Percentiles rank a stretch among this genome's conserved stretches.
Conservation (phyloP, 2,888 invertebrate genomes). For the Athalia circularis region DNA sequence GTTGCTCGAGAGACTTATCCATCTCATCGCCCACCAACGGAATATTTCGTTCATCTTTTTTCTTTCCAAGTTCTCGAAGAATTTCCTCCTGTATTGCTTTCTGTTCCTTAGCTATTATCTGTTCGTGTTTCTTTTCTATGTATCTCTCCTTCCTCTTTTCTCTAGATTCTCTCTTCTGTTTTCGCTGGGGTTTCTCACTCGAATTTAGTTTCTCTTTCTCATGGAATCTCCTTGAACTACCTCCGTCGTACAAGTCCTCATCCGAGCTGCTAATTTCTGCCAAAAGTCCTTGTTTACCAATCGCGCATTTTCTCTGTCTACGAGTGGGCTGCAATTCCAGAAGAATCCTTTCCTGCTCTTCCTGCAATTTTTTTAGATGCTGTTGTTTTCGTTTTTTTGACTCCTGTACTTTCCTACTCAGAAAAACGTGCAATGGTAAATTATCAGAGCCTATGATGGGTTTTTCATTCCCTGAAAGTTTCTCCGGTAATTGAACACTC, state of each 20-base stretch:
- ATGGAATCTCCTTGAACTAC: slow-evolving; percentile 58
- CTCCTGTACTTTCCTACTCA: slow-evolving; percentile 69
- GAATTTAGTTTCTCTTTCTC: slow-evolving; percentile 56
- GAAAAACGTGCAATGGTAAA: slow-evolving; percentile 68
- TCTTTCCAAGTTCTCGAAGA: slow-evolving; percentile 67
- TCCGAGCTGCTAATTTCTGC: slow-evolving; percentile 79
- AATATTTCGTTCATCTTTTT: slow-evolving; percentile 55
- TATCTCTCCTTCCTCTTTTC: slow-evolving; percentile 70
- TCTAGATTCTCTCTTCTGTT: slow-evolving; percentile 64
- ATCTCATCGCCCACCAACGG: not conserved
- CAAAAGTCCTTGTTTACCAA: slow-evolving; percentile 85
- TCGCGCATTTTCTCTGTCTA: slow-evolving; percentile 84
- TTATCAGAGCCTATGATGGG: slow-evolving; percentile 68
- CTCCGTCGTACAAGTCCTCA: slow-evolving; percentile 61
- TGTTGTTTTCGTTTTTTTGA: slow-evolving; percentile 69
- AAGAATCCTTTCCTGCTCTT: slow-evolving; percentile 62
- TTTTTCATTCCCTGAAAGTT: slow-evolving; percentile 68
- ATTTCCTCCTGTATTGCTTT: slow-evolving; percentile 72
- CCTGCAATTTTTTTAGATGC: slow-evolving; percentile 63
- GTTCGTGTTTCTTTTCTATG: slow-evolving; percentile 71
- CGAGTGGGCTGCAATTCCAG: slow-evolving; percentile 68
- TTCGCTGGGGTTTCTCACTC: slow-evolving; percentile 57
- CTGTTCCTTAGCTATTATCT: slow-evolving; percentile 71
- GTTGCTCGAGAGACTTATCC: slow-evolving; percentile 47
- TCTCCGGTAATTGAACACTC: slow-evolving; percentile 69